Percentiles rank a stretch among this genome's conserved stretches.
Evolutionary conservation across 1,140 invertebrate species (phyloP).

Genomic region (Daktulosphaira vitifoliae): DNA sequence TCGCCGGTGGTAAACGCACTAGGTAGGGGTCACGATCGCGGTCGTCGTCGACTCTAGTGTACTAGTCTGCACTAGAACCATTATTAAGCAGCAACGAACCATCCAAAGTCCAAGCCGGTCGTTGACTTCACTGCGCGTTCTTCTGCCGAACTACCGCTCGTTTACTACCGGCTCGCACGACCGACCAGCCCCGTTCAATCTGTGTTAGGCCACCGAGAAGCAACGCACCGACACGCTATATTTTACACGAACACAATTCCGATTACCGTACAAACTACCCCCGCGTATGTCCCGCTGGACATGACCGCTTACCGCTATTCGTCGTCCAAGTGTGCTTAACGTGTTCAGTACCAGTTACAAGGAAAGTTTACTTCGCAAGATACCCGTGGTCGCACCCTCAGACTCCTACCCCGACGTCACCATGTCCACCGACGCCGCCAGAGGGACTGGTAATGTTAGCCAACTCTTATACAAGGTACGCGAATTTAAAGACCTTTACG

Average conservation of each 20-base stretch:
- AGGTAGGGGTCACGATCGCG: constrained; percentile 29
- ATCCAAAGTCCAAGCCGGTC: constrained; percentile 32
- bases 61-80: too few species aligned
- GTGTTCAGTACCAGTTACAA: neutral
- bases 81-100: neutral
- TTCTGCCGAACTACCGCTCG: neutral
- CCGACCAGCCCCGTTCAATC: neutral
- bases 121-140: constrained; percentile 11
- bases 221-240: too few species aligned
- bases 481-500: neutral
- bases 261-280: too few species aligned
- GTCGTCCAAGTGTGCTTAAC: neutral
- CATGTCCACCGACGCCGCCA: neutral
- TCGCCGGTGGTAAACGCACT: neutral
- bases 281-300: too few species aligned
- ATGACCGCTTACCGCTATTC: neutral
- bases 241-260: too few species aligned
- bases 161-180: neutral
- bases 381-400: neutral
- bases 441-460: neutral
- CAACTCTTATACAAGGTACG: neutral
- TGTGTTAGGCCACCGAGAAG: too few species aligned
- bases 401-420: neutral
- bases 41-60: neutral
- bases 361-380: neutral